Evolutionary conservation across 2,113 vertebrate genomes (phyloP).

Genomic region (Ceyx margarethae): DNA sequence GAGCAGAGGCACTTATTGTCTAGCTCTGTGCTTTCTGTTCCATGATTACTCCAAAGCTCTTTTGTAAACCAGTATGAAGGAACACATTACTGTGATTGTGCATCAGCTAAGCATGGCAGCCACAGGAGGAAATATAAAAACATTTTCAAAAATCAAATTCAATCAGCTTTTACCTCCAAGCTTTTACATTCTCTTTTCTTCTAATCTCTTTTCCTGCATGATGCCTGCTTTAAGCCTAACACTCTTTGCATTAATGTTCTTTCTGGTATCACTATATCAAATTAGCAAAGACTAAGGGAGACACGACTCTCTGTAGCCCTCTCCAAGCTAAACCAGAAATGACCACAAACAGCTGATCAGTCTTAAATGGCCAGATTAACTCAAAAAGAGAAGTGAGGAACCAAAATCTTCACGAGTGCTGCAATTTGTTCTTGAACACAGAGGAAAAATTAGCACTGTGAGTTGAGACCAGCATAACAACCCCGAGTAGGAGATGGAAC

Average conservation of each 20-base stretch:
- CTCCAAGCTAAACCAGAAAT: not conserved
- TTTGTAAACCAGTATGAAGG: slow-evolving; percentile 62
- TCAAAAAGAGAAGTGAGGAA: not conserved
- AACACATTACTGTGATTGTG: slow-evolving; percentile 33
- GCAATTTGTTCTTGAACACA: not conserved
- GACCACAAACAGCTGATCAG: not conserved
- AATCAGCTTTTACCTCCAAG: slow-evolving; percentile 54
- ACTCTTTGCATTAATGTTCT: not conserved
- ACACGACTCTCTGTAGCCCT: not conserved
- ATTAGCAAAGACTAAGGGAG: not conserved
- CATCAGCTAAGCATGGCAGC: slow-evolving; percentile 43
- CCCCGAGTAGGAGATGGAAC: not conserved
- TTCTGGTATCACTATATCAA: slow-evolving; percentile 11
- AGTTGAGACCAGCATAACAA: not conserved
- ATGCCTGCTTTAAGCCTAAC: not conserved
- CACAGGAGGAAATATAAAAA: slow-evolving; percentile 54
- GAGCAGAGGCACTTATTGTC: slow-evolving; percentile 62
- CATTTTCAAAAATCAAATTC: slow-evolving; percentile 63
- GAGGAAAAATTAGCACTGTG: not conserved
- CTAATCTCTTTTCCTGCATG: slow-evolving; percentile 22
- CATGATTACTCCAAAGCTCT: slow-evolving; percentile 57
- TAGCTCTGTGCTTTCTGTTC: slow-evolving; percentile 40
- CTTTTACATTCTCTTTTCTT: slow-evolving; percentile 26
- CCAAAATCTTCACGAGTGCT: not conserved
- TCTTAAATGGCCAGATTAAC: not conserved